These are phyloP conservation scores for Phalacrocorax pelagicus DNA, from an alignment of 2,113 vertebrate genomes.

Conservation along the genomic window DNA sequence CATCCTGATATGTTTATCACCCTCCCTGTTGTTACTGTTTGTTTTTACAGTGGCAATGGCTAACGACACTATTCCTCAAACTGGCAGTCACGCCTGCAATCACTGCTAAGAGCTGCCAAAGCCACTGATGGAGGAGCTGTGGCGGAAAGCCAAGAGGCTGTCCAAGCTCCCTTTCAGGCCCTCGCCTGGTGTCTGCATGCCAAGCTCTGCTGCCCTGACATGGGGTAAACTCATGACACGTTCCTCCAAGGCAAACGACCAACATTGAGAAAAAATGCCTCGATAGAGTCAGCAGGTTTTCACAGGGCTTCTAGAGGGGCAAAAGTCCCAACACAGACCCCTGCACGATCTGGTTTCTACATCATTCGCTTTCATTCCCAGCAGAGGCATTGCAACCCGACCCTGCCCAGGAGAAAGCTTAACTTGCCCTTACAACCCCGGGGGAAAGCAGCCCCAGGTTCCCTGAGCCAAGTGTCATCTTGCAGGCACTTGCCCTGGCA, in stretches of 20 bases:
- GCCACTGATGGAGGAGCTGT: conserved; percentile 36
- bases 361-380: not conserved
- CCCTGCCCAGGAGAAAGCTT: not conserved
- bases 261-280: not conserved
- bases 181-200: not conserved
- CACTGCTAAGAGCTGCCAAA: not conserved
- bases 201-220: not conserved
- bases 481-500: not conserved
- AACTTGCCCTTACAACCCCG: rapidly evolving
- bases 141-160: conserved; percentile 6
- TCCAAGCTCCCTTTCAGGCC: not conserved
- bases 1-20: not conserved
- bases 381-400: not conserved
- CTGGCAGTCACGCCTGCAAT: conserved; percentile 40
- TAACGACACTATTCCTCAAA: conserved; percentile 28
- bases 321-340: not conserved
- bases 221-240: not conserved
- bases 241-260: no score
- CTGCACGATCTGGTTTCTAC: not conserved
- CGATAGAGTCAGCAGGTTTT: not conserved
- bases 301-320: not conserved
- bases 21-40: conserved; percentile 13
- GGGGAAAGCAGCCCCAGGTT: not conserved
- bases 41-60: conserved; percentile 35
- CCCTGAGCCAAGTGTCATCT: not conserved